Evolutionary conservation across 2,888 invertebrate species (phyloP), one percentile per base, ranked within the genome.

Genomic region (Proisotoma minuta): DNA sequence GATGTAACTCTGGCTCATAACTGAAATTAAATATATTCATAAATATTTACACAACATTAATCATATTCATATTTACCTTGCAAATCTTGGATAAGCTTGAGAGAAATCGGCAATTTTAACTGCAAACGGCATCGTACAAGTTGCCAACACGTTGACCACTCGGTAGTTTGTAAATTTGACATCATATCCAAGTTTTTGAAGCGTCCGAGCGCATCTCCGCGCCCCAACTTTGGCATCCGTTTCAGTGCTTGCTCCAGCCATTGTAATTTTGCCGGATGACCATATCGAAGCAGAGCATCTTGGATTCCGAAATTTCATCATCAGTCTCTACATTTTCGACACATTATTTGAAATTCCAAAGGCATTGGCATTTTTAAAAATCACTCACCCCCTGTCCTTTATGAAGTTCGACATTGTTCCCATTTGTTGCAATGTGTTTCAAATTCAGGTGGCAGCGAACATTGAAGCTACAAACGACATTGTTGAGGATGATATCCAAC

Each of bases 261-360:
- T 93, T 39, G 93, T 96, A 62, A 98, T 86, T 79, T 97, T 94
- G 2, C 99, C 99, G 59, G 97, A 97, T 59, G 96, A 97, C 95
- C 97, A 98, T 76, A 99, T 94, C 71, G 94, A 95, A 39, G 99
- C 98, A 52, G 97, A 97, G 49, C 95, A 92, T 76, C 89, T 88
- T 3, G 99, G 99, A 76, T 89, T 87, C 66, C 98, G 84, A 71
- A 98, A 80, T 80, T 97, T 97, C 96, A 99, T 98, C 60, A 94
- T 93, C 64, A 98, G 88, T 91, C 97, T 95, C 85, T 87, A 74
- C n/a, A n/a, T n/a, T n/a, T n/a, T n/a, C n/a, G n/a, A n/a, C n/a
- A n/a, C n/a, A n/a, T n/a, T n/a, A n/a, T n/a, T n/a, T n/a, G n/a
- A n/a, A n/a, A n/a, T n/a, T n/a, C n/a, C n/a, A n/a, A n/a, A n/a